Conservation (phyloP, 2,113 vertebrate genomes). For the Periophthalmus modestus region DNA sequence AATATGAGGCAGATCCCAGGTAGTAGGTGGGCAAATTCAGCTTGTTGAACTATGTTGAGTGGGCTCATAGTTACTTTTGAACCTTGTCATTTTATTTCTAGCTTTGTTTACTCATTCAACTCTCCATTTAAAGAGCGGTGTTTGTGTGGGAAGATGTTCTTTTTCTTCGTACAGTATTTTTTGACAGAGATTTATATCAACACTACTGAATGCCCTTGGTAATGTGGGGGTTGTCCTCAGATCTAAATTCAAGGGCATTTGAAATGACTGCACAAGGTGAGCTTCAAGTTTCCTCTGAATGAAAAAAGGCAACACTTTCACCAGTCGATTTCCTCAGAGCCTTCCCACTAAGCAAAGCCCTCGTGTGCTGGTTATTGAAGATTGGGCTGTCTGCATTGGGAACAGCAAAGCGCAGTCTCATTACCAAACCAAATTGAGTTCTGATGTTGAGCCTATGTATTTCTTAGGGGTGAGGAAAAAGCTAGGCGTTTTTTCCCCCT, state of each 20-base stretch:
- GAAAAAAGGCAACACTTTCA: constrained; percentile 76
- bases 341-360: constrained; percentile 69
- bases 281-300: constrained; percentile 69
- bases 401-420: constrained; percentile 79
- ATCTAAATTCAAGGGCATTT: constrained; percentile 68
- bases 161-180: background rate
- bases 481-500: constrained; percentile 69
- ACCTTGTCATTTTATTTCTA: background rate
- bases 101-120: constrained; percentile 20
- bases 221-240: constrained; percentile 35
- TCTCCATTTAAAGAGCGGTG: background rate
- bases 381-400: constrained; percentile 79
- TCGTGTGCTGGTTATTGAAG: constrained; percentile 71
- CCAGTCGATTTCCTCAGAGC: constrained; percentile 70
- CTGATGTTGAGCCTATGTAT: constrained; percentile 77
- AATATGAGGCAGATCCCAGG: background rate
- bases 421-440: constrained; percentile 81
- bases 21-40: background rate
- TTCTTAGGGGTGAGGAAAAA: constrained; percentile 68
- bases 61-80: background rate
- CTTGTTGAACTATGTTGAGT: background rate
- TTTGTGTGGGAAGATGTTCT: background rate
- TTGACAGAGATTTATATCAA: constrained; percentile 5
- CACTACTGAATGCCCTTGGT: background rate
- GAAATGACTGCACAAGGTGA: constrained; percentile 64